Evolutionary conservation across 1,140 invertebrate species (phyloP), one percentile per base, ranked within the genome.

Genomic region (Tribolium madens): DNA sequence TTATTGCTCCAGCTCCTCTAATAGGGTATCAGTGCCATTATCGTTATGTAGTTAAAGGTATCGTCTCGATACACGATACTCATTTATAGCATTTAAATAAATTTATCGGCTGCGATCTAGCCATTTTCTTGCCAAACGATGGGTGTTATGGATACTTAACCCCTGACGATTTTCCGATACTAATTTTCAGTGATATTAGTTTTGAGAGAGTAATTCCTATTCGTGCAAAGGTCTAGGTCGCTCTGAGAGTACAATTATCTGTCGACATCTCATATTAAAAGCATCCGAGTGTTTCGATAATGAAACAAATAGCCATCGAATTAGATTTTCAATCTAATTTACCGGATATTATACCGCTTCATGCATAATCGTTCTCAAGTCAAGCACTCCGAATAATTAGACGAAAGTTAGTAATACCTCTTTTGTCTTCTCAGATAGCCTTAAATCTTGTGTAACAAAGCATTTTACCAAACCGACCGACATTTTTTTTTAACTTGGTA

Each of bases 21-120:
- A 72, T 50, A 31, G 26, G 70, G 70, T 72, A 52, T 72, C 50
- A 50, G 26, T 64, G 57, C 57, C 57, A 64, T 64, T 64, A 64
- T 64, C 57, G 57, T 64, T 18, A 64, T 64, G 57, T 64, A 64
- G 57, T 64, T 64, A 33, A 10, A 64, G 31, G 57, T 64, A 64
- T 64, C 26, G 57, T 12, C 52, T 7, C 26, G 57, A 64, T 64
- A 64, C 57, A 33, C 57, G 57, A 64, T 64, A 64, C 52, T 64
- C 57, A 33, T 64, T 21, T 33, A 31, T 33, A 33, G 21, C 26
- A 64, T 64, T 64, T 26, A 64, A 64, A 64, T 64, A 64, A 64
- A 64, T 64, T 64, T 64, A 64, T 64, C 57, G 31, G 57, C 3
- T 64, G 57, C 26, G 57, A 64, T 64, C 57, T 64, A 64, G 21